Evolutionary conservation across 2,888 invertebrate genomes (phyloP).

Genomic region (Drosophila stalkeri): DNA sequence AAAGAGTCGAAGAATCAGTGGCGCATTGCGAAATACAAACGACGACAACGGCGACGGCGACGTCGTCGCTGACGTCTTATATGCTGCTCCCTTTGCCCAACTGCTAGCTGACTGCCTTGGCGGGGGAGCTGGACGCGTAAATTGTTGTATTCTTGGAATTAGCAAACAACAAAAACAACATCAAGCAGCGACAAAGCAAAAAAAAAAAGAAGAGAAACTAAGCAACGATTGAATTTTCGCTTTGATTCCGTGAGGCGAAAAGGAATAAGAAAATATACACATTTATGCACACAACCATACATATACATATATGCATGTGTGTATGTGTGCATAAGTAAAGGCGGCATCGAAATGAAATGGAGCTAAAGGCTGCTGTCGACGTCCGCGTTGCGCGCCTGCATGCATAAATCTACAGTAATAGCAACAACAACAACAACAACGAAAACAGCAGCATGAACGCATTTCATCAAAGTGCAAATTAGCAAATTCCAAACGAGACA

Average conservation of each 20-base stretch:
- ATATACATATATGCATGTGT: background rate
- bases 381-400: slow-evolving; percentile 52
- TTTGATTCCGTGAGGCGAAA: slow-evolving; percentile 37
- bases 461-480: slow-evolving; percentile 82
- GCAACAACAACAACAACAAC: slow-evolving; percentile 45
- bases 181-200: slow-evolving; percentile 27
- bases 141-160: slow-evolving; percentile 79
- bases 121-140: slow-evolving; percentile 74
- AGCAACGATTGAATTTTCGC: slow-evolving; percentile 49
- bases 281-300: slow-evolving; percentile 1
- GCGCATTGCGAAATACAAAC: slow-evolving; percentile 70
- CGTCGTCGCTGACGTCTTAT: background rate
- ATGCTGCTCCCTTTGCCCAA: slow-evolving; percentile 10
- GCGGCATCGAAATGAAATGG: slow-evolving; percentile 72
- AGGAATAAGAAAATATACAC: slow-evolving; percentile 24
- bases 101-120: slow-evolving; percentile 52
- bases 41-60: background rate
- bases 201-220: slow-evolving; percentile 18
- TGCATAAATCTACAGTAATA: slow-evolving; percentile 80
- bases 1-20: slow-evolving; percentile 56
- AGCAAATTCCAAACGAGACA: slow-evolving; percentile 73
- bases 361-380: slow-evolving; percentile 58
- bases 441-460: slow-evolving; percentile 60
- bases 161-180: slow-evolving; percentile 62
- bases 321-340: slow-evolving; percentile 20